Base-by-base conservation (phyloP, 2,888 invertebrate species). In the Bibio marci region DNA sequence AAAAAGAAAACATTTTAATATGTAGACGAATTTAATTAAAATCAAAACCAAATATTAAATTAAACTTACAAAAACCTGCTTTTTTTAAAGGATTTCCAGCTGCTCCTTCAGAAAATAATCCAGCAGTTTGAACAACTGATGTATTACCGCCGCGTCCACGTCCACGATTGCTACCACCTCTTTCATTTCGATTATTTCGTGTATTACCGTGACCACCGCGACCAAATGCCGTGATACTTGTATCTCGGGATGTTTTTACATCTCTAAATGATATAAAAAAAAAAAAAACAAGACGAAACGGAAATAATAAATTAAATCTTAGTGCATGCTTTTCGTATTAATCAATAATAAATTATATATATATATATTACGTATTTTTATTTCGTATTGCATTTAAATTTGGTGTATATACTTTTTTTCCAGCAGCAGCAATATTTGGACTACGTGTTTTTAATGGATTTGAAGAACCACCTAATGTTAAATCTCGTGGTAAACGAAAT, bases 311-410 rank as follows among this genome's bases (percentile, higher is more conserved):
- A 30, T 18, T 19, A 7, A 11, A 30, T 30, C n/a, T 7, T 18
- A 34, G 17, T 15, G 30, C 4, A 5, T n/a, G 14, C 3, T 26
- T 38, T n/a, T n/a, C n/a, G n/a, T n/a, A n/a, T 13, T 17, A 18
- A 30, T 3, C 19, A 31, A 18, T 7, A 13, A 31, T 18, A 27
- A 26, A 15, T 17, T n/a, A n/a, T n/a, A n/a, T 2, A 15, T 2
- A 34, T 15, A 22, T 12, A 12, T 51, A 59, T 57, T 46, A 62
- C 62, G 52, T 44, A 48, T 66, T 71, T 53, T 71, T 73, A 52
- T 71, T 73, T 38, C 73, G 64, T 38, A 69, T 58, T 1, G 68
- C 72, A 51, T 73, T 73, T 37, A 73, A 56, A 51, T 73, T 73
- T 5, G 73, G 73, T 2, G 63, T 62, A 46, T 71, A 73, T 2